These are phyloP conservation scores for Apodemus agrarius DNA, from an alignment of 2,797 vertebrate genomes.

Conservation along the genomic window DNA sequence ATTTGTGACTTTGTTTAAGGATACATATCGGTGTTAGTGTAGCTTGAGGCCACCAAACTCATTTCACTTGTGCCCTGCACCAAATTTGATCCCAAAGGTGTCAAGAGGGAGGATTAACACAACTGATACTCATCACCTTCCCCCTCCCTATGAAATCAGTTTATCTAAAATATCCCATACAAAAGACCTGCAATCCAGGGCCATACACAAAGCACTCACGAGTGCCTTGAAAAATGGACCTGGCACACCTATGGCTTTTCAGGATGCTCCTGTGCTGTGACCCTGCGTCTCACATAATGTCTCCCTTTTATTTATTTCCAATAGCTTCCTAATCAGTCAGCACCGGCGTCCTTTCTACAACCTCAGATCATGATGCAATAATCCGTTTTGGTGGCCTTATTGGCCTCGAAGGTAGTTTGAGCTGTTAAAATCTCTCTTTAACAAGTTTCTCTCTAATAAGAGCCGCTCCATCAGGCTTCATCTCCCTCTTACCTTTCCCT, in stretches of 20 bases:
- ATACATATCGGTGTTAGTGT: slow-evolving; percentile 64
- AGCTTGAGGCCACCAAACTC: slow-evolving; percentile 78
- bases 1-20: slow-evolving; percentile 78
- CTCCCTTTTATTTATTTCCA: slow-evolving; percentile 85
- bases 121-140: slow-evolving; percentile 66
- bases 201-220: slow-evolving; percentile 45
- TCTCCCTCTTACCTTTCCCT: slow-evolving; percentile 80
- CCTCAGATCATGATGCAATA: slow-evolving; percentile 82
- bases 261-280: slow-evolving; percentile 63
- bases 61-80: slow-evolving; percentile 75
- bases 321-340: slow-evolving; percentile 82
- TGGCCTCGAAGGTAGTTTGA: slow-evolving; percentile 81
- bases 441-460: slow-evolving; percentile 81
- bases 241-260: slow-evolving; percentile 72
- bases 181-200: slow-evolving; percentile 63
- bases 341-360: slow-evolving; percentile 78
- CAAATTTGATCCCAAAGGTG: slow-evolving; percentile 71
- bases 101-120: slow-evolving; percentile 59
- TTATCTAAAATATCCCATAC: slow-evolving; percentile 75
- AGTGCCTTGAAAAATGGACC: slow-evolving; percentile 64
- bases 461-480: slow-evolving; percentile 69
- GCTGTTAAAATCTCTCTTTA: slow-evolving; percentile 80
- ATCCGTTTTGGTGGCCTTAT: slow-evolving; percentile 84
- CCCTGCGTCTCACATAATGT: slow-evolving; percentile 77
- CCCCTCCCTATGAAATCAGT: slow-evolving; percentile 69